Percentiles rank a stretch among this genome's conserved stretches.
Conservation (phyloP, 2,113 vertebrate species). For the Forbesichthys papilliferus region DNA sequence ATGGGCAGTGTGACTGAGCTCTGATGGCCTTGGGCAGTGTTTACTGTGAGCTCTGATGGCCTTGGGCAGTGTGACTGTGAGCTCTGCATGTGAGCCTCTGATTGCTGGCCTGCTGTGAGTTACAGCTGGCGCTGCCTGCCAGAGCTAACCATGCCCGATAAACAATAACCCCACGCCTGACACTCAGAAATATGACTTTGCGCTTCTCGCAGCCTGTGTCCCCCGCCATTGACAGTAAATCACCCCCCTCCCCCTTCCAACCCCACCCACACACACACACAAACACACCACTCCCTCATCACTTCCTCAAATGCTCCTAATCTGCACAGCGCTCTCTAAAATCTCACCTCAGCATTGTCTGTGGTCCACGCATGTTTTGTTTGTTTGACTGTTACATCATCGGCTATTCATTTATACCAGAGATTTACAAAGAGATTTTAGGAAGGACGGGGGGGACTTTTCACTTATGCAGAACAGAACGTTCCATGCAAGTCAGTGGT, state of each 20-base stretch:
- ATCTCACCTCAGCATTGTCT: conserved; percentile 41
- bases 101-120: conserved; percentile 41
- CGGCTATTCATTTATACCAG: too few species aligned
- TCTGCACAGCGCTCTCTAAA: conserved; percentile 21
- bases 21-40: too few species aligned
- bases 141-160: conserved; percentile 26
- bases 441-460: too few species aligned
- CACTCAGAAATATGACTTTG: conserved; percentile 32
- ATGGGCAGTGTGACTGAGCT: too few species aligned
- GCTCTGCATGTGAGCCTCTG: not conserved
- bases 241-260: conserved; percentile 10
- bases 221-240: conserved; percentile 22
- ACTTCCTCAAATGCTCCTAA: conserved; percentile 23
- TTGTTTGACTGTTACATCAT: not conserved
- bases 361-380: conserved; percentile 30
- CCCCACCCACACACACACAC: conserved; percentile 18
- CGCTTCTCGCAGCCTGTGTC: not conserved
- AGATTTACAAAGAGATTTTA: too few species aligned
- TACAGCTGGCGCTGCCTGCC: conserved; percentile 46
- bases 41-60: too few species aligned
- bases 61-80: too few species aligned
- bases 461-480: too few species aligned
- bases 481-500: too few species aligned
- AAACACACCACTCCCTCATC: conserved; percentile 14
- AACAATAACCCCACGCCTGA: conserved; percentile 40